Base-by-base conservation (phyloP, 2,113 vertebrate genomes). In the Gila orcuttii region DNA sequence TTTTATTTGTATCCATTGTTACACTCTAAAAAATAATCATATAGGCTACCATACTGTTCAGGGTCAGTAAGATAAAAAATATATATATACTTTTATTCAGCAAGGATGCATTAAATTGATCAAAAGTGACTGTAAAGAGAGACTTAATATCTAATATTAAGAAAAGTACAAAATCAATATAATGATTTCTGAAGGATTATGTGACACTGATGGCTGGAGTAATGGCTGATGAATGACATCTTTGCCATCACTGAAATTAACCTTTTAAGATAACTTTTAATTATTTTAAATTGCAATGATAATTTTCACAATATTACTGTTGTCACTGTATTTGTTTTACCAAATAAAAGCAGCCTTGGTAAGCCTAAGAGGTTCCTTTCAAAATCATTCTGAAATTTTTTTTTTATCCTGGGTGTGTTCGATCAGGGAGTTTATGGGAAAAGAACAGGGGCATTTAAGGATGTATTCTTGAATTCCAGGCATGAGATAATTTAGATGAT, bases 401-500 rank as follows among this genome's bases (percentile, higher is more conserved):
- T 33, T 57, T 23, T 6, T 0, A 15, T 25, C 19, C 21, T 50
- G 21, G 3, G 31, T 25, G 17, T 31, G 57, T 90, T 86, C 75
- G 84, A 57, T 52, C 57, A 52, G 31, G 59, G 59, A 50, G 59
- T 74, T 50, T 79, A 83, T 84, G 55, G 85, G 87, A 73, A 84
- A 83, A 52, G 69, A 82, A 87, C 47, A 82, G 85, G 86, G 87
- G 78, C 87, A 82, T 59, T 57, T 86, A 89, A 86, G 79, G 74
- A 81, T 87, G 71, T 85, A 92, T 88, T 83, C 80, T 89, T 90
- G 73, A 45, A 79, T 79, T 62, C 10, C 19, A 86, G 75, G 87
- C 90, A 89, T 45, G 47, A 17, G 86, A 89, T 90, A 85, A 91
- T 93, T 91, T 89, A 75, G 89, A 89, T 92, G 90, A 92, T 60